phyloP scores from a whole-genome alignment of 2,113 vertebrate species.

The Tichodroma muraria region DNA sequence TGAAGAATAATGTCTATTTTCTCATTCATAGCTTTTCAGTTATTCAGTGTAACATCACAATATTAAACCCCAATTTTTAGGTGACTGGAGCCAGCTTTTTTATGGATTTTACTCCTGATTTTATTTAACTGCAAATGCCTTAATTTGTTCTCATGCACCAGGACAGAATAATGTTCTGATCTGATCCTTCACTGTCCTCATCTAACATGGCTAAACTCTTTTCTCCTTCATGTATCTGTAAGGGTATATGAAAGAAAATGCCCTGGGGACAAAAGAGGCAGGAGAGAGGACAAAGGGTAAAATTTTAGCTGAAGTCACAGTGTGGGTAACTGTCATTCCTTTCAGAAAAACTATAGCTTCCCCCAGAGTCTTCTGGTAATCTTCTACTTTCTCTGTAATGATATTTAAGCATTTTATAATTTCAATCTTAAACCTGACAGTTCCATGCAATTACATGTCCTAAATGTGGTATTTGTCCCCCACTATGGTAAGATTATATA shows the following conservation, averaged over 20 bases:
- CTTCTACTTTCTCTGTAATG: not conserved
- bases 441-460: not conserved
- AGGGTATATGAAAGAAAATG: not conserved
- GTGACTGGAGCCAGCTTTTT: not conserved
- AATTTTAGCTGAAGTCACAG: not conserved
- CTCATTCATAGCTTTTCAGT: not conserved
- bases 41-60: not conserved
- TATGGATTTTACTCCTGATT: not conserved
- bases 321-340: not conserved
- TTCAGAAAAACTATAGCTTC: not conserved
- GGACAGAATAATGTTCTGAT: not conserved
- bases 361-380: not conserved
- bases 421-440: not conserved
- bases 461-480: not conserved
- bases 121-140: not conserved
- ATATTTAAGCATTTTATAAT: not conserved
- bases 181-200: not conserved
- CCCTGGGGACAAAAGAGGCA: not conserved
- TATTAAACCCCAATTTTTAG: not conserved
- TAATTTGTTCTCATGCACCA: not conserved
- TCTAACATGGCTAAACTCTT: not conserved
- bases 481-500: not conserved
- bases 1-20: not conserved
- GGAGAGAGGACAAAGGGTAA: not conserved
- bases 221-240: not conserved